phyloP scores from a whole-genome alignment of 1,140 invertebrate species.

The Meloidogyne hapla region DNA sequence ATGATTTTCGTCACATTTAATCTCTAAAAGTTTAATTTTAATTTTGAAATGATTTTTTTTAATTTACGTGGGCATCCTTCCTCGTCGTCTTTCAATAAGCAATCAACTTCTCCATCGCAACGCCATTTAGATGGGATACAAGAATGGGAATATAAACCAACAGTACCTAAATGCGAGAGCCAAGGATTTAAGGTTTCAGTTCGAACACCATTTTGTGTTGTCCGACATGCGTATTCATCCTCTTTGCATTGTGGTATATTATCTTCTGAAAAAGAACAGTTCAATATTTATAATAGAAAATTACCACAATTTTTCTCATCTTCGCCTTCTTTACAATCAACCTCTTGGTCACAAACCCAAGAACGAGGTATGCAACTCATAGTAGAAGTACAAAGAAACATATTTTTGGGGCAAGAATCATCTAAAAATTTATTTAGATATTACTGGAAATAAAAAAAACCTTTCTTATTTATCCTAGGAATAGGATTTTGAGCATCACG shows the following conservation, averaged over 20 bases:
- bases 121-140: slow-evolving; percentile 82
- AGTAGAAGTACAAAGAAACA: slow-evolving; percentile 65
- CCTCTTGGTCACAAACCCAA: slow-evolving; percentile 78
- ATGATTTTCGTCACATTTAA: slow-evolving; percentile 29
- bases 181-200: neutral
- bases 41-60: neutral
- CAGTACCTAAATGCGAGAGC: neutral
- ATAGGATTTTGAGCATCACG: neutral
- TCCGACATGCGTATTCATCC: slow-evolving; percentile 10
- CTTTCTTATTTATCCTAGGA: neutral
- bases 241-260: neutral
- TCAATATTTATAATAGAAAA: slow-evolving; percentile 40
- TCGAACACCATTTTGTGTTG: neutral
- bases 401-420: slow-evolving; percentile 19
- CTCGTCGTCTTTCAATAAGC: slow-evolving; percentile 33
- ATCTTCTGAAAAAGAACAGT: neutral
- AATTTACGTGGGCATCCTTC: slow-evolving; percentile 4
- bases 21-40: neutral
- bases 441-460: neutral
- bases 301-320: slow-evolving; percentile 78
- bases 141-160: slow-evolving; percentile 3
- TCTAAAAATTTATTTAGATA: slow-evolving; percentile 9
- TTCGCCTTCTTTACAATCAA: slow-evolving; percentile 69
- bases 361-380: slow-evolving; percentile 76
- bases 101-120: slow-evolving; percentile 73